phyloP scores from a whole-genome alignment of 2,888 invertebrate genomes.

The Lithodes maja region DNA sequence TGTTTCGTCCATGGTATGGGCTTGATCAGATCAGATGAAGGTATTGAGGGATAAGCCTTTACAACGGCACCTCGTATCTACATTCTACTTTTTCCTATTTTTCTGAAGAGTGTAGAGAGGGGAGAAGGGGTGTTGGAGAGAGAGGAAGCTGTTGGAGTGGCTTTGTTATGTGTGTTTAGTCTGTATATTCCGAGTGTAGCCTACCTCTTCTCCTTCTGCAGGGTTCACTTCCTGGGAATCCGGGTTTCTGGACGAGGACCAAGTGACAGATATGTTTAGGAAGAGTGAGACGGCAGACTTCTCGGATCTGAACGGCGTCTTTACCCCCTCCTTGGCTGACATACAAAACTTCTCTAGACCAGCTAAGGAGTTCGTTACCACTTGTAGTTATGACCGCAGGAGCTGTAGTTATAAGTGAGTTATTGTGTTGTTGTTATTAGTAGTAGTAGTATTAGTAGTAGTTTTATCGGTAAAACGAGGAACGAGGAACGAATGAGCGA shows the following conservation, averaged over 20 bases:
- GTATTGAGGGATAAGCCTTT: too few species aligned
- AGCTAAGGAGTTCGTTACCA: conserved; percentile 22
- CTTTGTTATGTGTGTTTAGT: too few species aligned
- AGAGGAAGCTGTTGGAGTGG: too few species aligned
- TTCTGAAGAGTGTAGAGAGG: too few species aligned
- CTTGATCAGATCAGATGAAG: too few species aligned
- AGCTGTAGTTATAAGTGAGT: conserved; percentile 30
- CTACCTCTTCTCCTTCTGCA: not conserved
- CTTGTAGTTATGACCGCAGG: conserved; percentile 37
- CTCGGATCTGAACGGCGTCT: conserved; percentile 39
- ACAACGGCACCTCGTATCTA: too few species aligned
- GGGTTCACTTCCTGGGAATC: not conserved
- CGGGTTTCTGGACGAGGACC: not conserved
- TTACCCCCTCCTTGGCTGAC: conserved; percentile 16
- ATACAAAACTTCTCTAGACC: not conserved
- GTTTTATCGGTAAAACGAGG: too few species aligned
- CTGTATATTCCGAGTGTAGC: too few species aligned
- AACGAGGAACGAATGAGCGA: too few species aligned
- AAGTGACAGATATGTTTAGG: conserved; percentile 7
- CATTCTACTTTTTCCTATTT: too few species aligned
- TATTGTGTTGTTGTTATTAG: not conserved
- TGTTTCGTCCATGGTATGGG: not conserved
- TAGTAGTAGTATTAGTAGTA: too few species aligned
- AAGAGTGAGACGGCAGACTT: conserved; percentile 40
- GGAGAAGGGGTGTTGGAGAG: too few species aligned